These are phyloP conservation scores for Dichetophora obliterata DNA, from an alignment of 2,888 invertebrate species.

Conservation along the genomic window DNA sequence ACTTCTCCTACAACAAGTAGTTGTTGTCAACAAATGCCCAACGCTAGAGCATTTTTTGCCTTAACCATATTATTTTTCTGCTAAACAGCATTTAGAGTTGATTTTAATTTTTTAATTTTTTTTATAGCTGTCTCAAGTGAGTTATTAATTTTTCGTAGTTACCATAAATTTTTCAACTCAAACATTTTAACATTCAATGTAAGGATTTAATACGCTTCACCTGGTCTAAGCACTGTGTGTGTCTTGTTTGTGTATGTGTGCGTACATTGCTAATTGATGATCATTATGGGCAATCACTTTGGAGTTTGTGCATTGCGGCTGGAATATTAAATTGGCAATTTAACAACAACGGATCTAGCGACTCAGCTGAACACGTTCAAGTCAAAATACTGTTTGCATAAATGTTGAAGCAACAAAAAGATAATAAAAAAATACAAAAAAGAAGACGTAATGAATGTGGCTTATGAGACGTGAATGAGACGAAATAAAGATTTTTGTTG, in stretches of 20 bases:
- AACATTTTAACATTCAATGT: no score
- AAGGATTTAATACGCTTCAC: no score
- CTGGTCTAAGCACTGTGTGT: neutral
- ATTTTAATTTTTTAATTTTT: neutral
- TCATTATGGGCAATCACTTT: slow-evolving; percentile 55
- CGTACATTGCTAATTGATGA: slow-evolving; percentile 49
- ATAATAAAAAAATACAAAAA: neutral
- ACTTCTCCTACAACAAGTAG: neutral
- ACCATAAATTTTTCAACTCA: no score
- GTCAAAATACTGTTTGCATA: no score
- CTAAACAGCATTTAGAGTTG: neutral
- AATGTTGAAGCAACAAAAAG: no score
- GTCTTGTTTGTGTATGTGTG: neutral
- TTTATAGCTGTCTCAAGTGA: neutral
- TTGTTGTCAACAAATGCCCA: neutral
- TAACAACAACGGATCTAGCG: slow-evolving; percentile 14
- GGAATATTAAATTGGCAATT: slow-evolving; percentile 49
- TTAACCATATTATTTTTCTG: neutral
- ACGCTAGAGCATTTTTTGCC: neutral
- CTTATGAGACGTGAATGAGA: slow-evolving; percentile 47
- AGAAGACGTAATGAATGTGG: slow-evolving; percentile 46
- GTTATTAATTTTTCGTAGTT: slow-evolving; percentile 14
- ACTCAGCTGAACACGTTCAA: no score
- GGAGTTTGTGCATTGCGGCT: slow-evolving; percentile 51
- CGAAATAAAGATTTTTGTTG: slow-evolving; percentile 21